Conservation (phyloP, 92 coral and sea anemone species). For the Porites divaricata region DNA sequence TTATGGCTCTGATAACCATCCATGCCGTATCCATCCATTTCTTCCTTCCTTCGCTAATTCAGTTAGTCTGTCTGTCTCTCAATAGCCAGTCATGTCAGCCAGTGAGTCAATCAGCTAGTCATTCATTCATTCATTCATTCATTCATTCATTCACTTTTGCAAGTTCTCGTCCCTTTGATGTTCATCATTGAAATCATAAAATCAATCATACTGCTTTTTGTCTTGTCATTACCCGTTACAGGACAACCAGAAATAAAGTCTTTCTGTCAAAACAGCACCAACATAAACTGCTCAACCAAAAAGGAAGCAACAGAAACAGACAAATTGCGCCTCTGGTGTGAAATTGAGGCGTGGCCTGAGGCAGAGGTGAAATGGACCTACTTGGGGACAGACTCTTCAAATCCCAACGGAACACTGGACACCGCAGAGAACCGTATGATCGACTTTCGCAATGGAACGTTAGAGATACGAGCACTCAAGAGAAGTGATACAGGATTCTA, state of each 20-base stretch:
- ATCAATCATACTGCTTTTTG: too few relatives aligned
- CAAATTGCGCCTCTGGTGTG: slow-evolving; percentile 57
- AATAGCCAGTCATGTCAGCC: too few relatives aligned
- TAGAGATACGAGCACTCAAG: slow-evolving; percentile 51
- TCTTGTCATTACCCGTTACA: background rate
- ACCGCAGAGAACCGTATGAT: slow-evolving; percentile 5
- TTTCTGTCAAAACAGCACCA: slow-evolving; percentile 52
- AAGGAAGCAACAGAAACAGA: slow-evolving; percentile 59
- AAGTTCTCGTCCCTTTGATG: too few relatives aligned
- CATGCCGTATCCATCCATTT: background rate
- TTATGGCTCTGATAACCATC: too few relatives aligned
- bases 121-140: background rate
- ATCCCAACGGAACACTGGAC: slow-evolving; percentile 8
- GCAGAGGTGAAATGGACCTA: slow-evolving; percentile 68
- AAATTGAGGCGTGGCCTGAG: slow-evolving; percentile 72
- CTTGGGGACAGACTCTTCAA: background rate
- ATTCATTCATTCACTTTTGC: background rate
- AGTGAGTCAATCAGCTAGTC: too few relatives aligned
- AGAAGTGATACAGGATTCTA: slow-evolving; percentile 80
- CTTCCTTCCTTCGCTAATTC: background rate
- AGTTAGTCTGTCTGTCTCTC: background rate
- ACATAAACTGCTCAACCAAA: slow-evolving; percentile 45
- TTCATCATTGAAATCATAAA: too few relatives aligned
- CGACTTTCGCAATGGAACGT: slow-evolving; percentile 59
- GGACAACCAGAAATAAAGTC: slow-evolving; percentile 13